Evolutionary conservation across 37 sponge, comb jelly and placozoan species (phyloP), one percentile per base, ranked within the genome.

Genomic region (Cliona cf. orientalis): DNA sequence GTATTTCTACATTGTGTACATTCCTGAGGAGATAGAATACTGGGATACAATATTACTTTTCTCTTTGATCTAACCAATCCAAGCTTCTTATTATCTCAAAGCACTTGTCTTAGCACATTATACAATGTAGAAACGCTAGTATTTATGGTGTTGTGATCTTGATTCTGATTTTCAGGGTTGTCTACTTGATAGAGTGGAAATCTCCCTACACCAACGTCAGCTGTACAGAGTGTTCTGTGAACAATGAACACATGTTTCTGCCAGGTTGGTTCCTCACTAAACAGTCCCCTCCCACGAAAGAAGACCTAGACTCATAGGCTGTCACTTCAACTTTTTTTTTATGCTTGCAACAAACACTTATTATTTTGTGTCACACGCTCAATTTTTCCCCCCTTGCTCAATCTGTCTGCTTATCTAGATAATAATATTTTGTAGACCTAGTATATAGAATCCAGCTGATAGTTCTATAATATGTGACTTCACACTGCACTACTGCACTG

Each of bases 171-270:
- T 42, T 44, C 35, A 94, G 95, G 53, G 84, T 87, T 35, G 75
- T 74, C 6, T 90, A 90, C 55, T 14, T 94, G 31, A 4, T 94
- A 26, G 88, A 87, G n/a, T 94, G 89, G 91, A 80, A 75, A 19
- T 11, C 21, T 28, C 91, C 95, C 6, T 94, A 58, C 74, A 66
- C 81, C 12, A 53, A 76, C 23, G 77, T 94, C 71, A 87, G 82
- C 3, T 84, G 85, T n/a, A 62, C 61, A 23, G 57, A 80, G 53
- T 58, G 61, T 9, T 65, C 82, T 11, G 45, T 71, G 1, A 58
- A 72, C 23, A 83, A 69, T 44, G 86, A 81, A 6, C 43, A 75
- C 40, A 38, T 58, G n/a, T 80, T 94, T 36, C 87, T 94, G 5
- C 94, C 87, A 37, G 84, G 87, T 46, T 94, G 91, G 91, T 94